Base-by-base conservation (phyloP, 2,113 vertebrate species). In the Archocentrus centrarchus region DNA sequence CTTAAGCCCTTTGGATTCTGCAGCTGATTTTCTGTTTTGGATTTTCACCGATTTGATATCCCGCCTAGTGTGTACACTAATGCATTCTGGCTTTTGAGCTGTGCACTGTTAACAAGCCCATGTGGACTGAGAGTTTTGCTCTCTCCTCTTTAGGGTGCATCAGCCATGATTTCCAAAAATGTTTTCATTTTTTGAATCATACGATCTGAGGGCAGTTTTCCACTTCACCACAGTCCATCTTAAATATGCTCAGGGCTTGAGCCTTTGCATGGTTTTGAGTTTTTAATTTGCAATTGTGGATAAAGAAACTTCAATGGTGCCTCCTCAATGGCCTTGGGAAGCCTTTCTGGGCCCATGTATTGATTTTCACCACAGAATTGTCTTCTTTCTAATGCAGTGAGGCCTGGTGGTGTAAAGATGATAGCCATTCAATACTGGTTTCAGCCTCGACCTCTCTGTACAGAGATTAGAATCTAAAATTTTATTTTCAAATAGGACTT, bases 361-460 rank as follows among this genome's bases (percentile, higher is more conserved):
- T 53, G 47, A 73, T 55, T 73, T 73, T 47, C 50, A 73, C 27
- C 68, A 73, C 47, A 55, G 68, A 73, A 53, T 55, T 55, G 47
- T 53, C 32, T 53, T 53, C 10, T 32, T 73, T 53, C 0, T 35
- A 73, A 73, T 53, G 47, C 41, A 50, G 24, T 50, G 64, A 27
- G 32, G 47, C 27, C 44, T 73, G 47, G 17, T 30, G 17, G 68
- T 13, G 3, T 53, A 50, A 11, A 55, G 44, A 53, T n/a, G 10
- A 73, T 73, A 47, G 66, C 44, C 20, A 73, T 53, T 73, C 68
- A 73, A 32, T 73, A 53, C 27, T 32, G 44, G 24, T 53, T 32
- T 73, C 0, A 24, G 17, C 11, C 10, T 73, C 20, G 66, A 20
- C 10, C 66, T 30, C 66, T 53, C 44, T 0, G 6, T n/a, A 32